Evolutionary conservation across 2,113 vertebrate genomes (phyloP).

Genomic region (Antechinus stuartii): DNA sequence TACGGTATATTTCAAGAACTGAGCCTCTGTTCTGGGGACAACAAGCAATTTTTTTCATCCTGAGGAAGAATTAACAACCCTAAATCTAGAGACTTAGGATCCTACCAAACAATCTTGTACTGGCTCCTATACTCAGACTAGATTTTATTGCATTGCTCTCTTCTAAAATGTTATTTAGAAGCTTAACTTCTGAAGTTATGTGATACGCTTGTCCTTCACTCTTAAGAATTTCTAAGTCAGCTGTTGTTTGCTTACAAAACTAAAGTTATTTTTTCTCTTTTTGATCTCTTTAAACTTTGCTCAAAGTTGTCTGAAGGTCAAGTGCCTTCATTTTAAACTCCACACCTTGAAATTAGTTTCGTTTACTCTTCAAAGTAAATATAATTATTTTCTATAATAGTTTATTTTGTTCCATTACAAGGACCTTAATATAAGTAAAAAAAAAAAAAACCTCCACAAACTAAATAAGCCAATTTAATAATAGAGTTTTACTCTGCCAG

Average conservation of each 20-base stretch:
- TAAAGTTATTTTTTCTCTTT: background rate
- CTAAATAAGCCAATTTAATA: background rate
- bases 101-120: background rate
- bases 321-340: slow-evolving; percentile 12
- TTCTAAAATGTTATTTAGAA: background rate
- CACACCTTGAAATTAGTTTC: background rate
- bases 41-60: background rate
- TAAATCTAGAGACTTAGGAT: background rate
- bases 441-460: background rate
- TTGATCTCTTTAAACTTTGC: background rate
- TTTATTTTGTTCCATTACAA: background rate
- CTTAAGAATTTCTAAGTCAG: background rate
- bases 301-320: background rate
- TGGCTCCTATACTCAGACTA: background rate
- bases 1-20: background rate
- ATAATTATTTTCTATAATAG: background rate
- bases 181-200: background rate
- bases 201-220: background rate
- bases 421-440: background rate
- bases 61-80: background rate
- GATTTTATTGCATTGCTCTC: background rate
- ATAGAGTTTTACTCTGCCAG: background rate
- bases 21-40: background rate
- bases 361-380: background rate
- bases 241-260: slow-evolving; percentile 25